phyloP scores from a whole-genome alignment of 2,888 invertebrate genomes.

The Temnothorax ravouxi region DNA sequence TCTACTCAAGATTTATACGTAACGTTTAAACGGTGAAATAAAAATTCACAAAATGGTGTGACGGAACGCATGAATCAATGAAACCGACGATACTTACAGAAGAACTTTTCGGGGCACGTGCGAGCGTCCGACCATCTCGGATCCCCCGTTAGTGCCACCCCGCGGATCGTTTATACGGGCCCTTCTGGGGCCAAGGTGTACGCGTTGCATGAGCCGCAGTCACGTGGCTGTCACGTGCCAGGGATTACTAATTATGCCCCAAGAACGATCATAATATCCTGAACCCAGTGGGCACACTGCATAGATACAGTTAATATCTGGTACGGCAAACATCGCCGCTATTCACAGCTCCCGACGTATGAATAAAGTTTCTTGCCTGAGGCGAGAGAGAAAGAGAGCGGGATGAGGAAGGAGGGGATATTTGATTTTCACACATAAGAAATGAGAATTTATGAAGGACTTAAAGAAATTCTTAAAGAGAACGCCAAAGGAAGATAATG shows the following conservation, averaged over 20 bases:
- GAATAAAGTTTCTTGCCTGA: constrained; percentile 73
- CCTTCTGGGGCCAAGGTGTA: constrained; percentile 70
- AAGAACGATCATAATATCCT: constrained; percentile 83
- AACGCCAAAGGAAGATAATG: neutral
- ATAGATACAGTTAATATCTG: constrained; percentile 85
- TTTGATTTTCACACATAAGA: constrained; percentile 84
- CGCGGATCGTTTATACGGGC: constrained; percentile 43
- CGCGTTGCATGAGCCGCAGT: constrained; percentile 76
- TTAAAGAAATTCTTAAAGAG: constrained; percentile 14
- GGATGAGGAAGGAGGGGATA: constrained; percentile 62
- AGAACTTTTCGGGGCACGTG: constrained; percentile 46
- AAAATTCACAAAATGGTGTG: neutral
- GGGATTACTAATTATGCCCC: constrained; percentile 85
- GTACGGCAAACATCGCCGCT: constrained; percentile 81
- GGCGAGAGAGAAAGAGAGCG: constrained; percentile 23
- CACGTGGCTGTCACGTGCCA: constrained; percentile 82
- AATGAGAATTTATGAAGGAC: constrained; percentile 28
- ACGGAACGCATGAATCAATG: constrained; percentile 60
- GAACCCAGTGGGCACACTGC: constrained; percentile 76
- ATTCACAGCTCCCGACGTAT: constrained; percentile 76
- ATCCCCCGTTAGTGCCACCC: neutral
- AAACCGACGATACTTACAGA: constrained; percentile 55
- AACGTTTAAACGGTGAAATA: neutral
- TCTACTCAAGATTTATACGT: neutral
- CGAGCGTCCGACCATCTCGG: constrained; percentile 13